These are phyloP conservation scores for Thermophis baileyi DNA, from an alignment of 2,113 vertebrate genomes.

Conservation along the genomic window DNA sequence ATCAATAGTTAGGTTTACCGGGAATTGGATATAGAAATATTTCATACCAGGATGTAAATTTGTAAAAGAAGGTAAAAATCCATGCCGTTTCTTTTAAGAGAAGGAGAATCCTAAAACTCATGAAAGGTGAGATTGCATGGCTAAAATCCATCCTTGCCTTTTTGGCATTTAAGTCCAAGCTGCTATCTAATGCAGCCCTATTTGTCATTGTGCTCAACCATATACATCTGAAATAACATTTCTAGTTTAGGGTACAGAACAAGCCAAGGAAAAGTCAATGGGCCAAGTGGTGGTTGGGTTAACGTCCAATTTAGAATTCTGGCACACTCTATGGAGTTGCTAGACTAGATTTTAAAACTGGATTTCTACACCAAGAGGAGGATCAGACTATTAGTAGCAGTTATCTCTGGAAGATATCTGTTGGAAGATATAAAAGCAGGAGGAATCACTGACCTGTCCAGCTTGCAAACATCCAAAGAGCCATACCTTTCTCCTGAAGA, in stretches of 20 bases:
- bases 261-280: background rate
- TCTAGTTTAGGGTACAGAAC: background rate
- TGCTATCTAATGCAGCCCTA: background rate
- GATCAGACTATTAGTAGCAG: background rate
- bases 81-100: background rate
- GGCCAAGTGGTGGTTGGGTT: background rate
- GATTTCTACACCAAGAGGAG: background rate
- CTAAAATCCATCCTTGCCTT: background rate
- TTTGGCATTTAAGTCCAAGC: background rate
- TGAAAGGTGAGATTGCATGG: background rate
- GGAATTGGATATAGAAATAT: slow-evolving; percentile 56
- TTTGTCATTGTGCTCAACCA: background rate
- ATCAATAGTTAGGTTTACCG: slow-evolving; percentile 61
- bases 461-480: background rate
- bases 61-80: background rate
- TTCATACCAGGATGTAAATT: slow-evolving; percentile 15
- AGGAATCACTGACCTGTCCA: background rate
- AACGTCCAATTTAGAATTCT: background rate
- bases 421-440: background rate
- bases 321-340: background rate
- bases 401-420: background rate
- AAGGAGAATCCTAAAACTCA: background rate
- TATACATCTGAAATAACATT: background rate
- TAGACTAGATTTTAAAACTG: background rate
- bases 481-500: background rate